Conservation (phyloP, 2,113 vertebrate genomes). For the Taxidea taxus region DNA sequence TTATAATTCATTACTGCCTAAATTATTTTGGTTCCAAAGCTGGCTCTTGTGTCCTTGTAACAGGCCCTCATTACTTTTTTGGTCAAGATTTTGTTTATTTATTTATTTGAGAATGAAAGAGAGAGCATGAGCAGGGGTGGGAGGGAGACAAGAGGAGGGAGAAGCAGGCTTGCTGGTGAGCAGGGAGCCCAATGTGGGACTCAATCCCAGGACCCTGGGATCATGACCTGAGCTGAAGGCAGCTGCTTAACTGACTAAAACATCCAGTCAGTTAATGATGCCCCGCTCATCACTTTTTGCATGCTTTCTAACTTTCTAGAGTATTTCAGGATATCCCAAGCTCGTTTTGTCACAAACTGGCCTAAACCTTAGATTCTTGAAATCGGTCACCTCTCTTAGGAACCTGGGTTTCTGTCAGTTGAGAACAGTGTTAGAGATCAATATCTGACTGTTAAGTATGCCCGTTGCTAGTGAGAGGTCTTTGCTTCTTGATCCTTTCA, state of each 20-base stretch:
- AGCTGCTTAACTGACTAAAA: not conserved
- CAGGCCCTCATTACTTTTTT: not conserved
- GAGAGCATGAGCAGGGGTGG: no score
- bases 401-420: not conserved
- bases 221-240: not conserved
- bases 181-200: not conserved
- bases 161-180: not conserved
- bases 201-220: not conserved
- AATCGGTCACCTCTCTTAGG: not conserved
- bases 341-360: not conserved
- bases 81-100: not conserved
- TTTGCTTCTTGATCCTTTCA: not conserved
- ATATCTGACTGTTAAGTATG: no score
- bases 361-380: not conserved
- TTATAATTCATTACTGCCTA: not conserved
- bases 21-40: not conserved
- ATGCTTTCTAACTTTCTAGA: not conserved
- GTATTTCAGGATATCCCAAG: not conserved
- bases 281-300: not conserved
- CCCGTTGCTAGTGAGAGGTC: no score
- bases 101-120: not conserved
- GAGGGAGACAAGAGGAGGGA: not conserved
- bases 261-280: not conserved
- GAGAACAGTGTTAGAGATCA: not conserved
- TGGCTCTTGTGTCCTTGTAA: not conserved